Base-by-base conservation (phyloP, 1,140 invertebrate genomes). In the Solen grandis region DNA sequence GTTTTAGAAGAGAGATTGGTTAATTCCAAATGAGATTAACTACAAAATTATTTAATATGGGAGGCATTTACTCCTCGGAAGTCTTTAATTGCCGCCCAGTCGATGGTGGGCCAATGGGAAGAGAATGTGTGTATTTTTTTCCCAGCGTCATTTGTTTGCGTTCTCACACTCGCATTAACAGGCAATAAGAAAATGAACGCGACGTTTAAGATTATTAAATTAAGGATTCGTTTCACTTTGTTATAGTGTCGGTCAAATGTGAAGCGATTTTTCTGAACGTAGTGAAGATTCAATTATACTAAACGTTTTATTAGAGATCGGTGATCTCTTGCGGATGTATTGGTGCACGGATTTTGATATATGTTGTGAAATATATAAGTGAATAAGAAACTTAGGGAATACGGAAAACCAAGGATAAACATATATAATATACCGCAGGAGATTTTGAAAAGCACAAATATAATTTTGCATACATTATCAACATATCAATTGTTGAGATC, bases 31-130 rank as follows among this genome's bases (percentile, higher is more conserved):
- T 59, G 36, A 79, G 76, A 79, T 79, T 79, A 68, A 41, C 54
- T 79, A 70, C 65, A 52, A 79, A 79, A 79, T 79, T 69, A 60
- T 79, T 63, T 70, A 79, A 69, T 57, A 60, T 29, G 36, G 57
- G 55, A 77, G 57, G 14, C 22, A 63, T 60, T 63, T 14, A 19
- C 25, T 38, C 27, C 29, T 55, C 65, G 76, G 76, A 79, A 79
- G 57, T 54, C 29, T 8, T 70, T 79, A 79, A 79, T 79, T 79
- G 54, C 69, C 65, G 29, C 52, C 57, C 19, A 46, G 50, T 60
- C 59, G 55, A 33, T 55, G 65, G 68, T 50, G 70, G 33, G 36
- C 33, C 31, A 16, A 29, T 41, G 41, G 62, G 46, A 5, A 70
- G 19, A 29, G 29, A 46, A 62, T 14, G 29, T 25, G 54, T 36